These are phyloP conservation scores for Triplophysa rosa DNA, from an alignment of 2,113 vertebrate genomes.

Conservation along the genomic window DNA sequence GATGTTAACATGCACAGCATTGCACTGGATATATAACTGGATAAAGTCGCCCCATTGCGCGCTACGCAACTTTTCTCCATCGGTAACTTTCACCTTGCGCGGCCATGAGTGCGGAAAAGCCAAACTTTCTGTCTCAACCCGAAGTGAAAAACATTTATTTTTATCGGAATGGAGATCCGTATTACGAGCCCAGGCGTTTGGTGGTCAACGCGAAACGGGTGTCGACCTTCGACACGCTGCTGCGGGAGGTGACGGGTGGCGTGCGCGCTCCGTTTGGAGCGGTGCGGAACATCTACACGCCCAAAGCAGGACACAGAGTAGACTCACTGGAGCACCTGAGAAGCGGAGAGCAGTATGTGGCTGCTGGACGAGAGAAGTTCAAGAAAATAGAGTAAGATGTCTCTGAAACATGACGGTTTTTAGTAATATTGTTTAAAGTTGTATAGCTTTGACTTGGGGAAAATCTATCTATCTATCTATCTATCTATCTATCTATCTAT, in stretches of 20 bases:
- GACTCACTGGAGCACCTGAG: constrained; percentile 82
- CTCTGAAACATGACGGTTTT: no score
- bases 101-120: constrained; percentile 71
- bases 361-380: constrained; percentile 90
- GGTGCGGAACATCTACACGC: constrained; percentile 92
- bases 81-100: constrained; percentile 13
- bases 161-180: constrained; percentile 92
- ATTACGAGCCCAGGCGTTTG: constrained; percentile 86
- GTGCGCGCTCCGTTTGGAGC: constrained; percentile 90
- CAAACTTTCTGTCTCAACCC: constrained; percentile 84
- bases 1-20: not conserved
- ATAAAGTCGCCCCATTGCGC: not conserved
- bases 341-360: constrained; percentile 93
- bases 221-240: constrained; percentile 87
- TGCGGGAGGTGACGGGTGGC: constrained; percentile 88
- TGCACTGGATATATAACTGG: not conserved
- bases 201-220: constrained; percentile 89
- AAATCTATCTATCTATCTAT: no score
- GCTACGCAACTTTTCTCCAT: not conserved
- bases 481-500: no score
- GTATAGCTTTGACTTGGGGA: no score
- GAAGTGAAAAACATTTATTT: constrained; percentile 89
- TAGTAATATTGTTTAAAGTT: no score
- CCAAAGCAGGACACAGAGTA: constrained; percentile 84
- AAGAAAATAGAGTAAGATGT: constrained; percentile 92